Base-by-base conservation (phyloP, 2,113 vertebrate genomes). In the Sarotherodon lohbergeri region DNA sequence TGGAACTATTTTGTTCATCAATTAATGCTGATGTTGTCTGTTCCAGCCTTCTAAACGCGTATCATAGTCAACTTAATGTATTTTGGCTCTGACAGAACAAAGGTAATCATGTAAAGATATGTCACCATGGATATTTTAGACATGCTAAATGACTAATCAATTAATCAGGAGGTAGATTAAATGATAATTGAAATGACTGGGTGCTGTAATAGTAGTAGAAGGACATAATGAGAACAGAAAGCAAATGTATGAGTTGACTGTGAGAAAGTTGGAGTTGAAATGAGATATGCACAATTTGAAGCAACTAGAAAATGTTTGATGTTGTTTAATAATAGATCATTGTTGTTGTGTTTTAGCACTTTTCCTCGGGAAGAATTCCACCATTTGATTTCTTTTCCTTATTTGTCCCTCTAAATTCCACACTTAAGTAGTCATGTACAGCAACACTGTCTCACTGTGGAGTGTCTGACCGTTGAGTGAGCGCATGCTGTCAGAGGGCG, bases 401-500 rank as follows among this genome's bases (percentile, higher is more conserved):
- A 13, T 32, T n/a, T n/a, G 9, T 46, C 12, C 63, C 84, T 41
- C 8, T 27, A 32, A 32, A n/a, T 50, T 27, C 39, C 43, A 50
- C 71, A 32, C 27, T 50, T 9, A 19, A 59, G 11, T 36, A 12
- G 76, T 36, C 39, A 57, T 16, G 73, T 24, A 34, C 11, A 59
- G 50, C 29, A 36, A 46, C 2, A 17, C 50, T 17, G 59, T 88
- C 68, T 92, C 82, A 91, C 86, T 63, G 89, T 80, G 73, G 63
- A 63, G 54, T n/a, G 5, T 80, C 98, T 97, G 95, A 99, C 99
- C 99, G 86, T 99, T 99, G 96, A 99, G 96, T 81, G 98, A 98
- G 86, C 99, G 97, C 96, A 99, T 98, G 96, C 96, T 98, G 82
- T 99, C 99, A 56, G 98, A 97, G 22, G 98, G 98, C 89, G 99